Percentiles rank a stretch among this genome's conserved stretches.
Conservation (phyloP, 2,113 vertebrate genomes). For the Elephantulus edwardii region DNA sequence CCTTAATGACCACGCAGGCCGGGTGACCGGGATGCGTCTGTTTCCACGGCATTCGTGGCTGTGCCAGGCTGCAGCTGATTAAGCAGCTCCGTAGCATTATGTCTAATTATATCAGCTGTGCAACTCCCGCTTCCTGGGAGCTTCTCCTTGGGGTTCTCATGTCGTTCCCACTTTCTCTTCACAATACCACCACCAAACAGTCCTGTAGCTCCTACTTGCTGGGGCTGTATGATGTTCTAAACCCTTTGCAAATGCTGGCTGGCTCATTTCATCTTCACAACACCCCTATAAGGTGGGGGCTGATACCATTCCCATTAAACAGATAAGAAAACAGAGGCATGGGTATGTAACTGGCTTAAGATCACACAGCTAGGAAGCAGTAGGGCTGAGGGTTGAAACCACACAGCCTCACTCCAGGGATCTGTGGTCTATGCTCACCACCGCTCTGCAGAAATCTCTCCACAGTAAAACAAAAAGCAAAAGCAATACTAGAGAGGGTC, state of each 20-base stretch:
- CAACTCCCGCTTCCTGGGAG: neutral
- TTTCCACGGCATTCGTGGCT: neutral
- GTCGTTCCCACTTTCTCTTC: slow-evolving; percentile 28
- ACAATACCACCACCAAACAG: neutral
- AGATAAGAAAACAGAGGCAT: neutral
- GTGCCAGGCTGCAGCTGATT: neutral
- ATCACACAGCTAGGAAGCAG: neutral
- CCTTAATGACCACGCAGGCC: neutral
- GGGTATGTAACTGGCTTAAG: neutral
- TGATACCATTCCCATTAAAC: neutral
- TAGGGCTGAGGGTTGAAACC: neutral
- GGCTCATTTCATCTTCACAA: neutral
- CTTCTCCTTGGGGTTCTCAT: neutral
- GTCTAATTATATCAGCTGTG: neutral
- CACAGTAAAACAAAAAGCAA: neutral
- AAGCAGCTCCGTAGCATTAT: neutral
- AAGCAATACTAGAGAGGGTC: neutral
- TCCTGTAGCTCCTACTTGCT: neutral
- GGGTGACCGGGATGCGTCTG: neutral
- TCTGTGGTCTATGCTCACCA: neutral
- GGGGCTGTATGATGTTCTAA: neutral
- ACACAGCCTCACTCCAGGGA: neutral
- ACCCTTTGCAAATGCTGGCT: neutral
- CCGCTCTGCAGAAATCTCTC: neutral
- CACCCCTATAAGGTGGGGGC: neutral